These are phyloP conservation scores for Hydropsyche tenuis DNA, from an alignment of 1,140 invertebrate species.

Conservation along the genomic window DNA sequence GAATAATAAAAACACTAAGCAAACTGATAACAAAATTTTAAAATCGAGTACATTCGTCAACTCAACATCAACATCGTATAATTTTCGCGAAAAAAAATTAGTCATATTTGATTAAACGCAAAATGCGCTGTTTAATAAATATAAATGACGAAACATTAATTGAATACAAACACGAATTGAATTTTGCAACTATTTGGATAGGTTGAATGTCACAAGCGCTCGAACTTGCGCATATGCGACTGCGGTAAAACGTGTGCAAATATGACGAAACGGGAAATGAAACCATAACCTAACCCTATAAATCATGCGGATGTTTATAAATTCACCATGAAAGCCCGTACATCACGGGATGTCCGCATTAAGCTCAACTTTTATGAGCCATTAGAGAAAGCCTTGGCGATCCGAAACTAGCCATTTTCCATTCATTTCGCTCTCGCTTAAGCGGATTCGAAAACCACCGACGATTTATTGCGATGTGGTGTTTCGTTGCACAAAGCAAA, in stretches of 20 bases:
- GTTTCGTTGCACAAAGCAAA: too few relatives aligned
- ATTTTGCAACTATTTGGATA: background rate
- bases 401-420: slow-evolving; percentile 9
- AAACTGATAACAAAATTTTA: too few relatives aligned
- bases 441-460: too few relatives aligned
- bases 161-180: background rate
- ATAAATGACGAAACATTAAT: background rate
- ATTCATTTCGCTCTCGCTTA: too few relatives aligned
- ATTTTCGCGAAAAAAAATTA: too few relatives aligned
- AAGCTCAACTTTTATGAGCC: slow-evolving; percentile 20
- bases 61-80: too few relatives aligned
- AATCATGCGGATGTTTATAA: slow-evolving; percentile 6
- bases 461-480: too few relatives aligned
- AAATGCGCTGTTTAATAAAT: too few relatives aligned
- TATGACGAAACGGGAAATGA: slow-evolving; percentile 13
- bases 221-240: background rate
- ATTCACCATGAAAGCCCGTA: slow-evolving; percentile 7
- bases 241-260: slow-evolving; percentile 4
- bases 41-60: too few relatives aligned
- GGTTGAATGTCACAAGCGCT: background rate
- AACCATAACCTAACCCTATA: slow-evolving; percentile 15
- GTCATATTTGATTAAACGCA: too few relatives aligned
- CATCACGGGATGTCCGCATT: slow-evolving; percentile 6
- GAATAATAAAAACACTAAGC: too few relatives aligned
- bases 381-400: slow-evolving; percentile 1